Evolutionary conservation across 2,888 invertebrate species (phyloP).

Genomic region (Axea sp.): DNA sequence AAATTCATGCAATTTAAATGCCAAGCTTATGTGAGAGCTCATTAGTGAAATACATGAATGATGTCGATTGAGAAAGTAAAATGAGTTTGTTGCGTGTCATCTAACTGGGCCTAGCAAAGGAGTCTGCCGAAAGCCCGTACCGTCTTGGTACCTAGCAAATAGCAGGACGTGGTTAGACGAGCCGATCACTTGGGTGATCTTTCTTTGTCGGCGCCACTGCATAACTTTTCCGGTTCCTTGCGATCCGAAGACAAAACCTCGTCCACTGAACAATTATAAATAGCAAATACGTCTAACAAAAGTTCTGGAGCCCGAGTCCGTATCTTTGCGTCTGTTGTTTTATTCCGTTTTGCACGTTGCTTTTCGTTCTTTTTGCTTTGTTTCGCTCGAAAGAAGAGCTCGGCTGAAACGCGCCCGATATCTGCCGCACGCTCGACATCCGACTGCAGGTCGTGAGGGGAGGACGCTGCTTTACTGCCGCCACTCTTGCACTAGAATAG

Average conservation of each 20-base stretch:
- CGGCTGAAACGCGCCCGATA: slow-evolving; percentile 64
- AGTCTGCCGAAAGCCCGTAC: slow-evolving; percentile 69
- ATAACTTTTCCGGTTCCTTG: slow-evolving; percentile 65
- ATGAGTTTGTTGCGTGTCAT: too few relatives aligned
- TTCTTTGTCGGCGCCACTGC: slow-evolving; percentile 78
- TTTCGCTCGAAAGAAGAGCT: slow-evolving; percentile 14
- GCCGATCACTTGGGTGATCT: slow-evolving; percentile 77
- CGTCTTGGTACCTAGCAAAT: slow-evolving; percentile 78
- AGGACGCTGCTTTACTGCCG: slow-evolving; percentile 30
- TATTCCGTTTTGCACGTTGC: too few relatives aligned
- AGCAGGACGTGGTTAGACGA: slow-evolving; percentile 76
- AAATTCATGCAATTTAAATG: too few relatives aligned
- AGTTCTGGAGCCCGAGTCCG: slow-evolving; percentile 20
- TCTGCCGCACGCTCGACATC: slow-evolving; percentile 67
- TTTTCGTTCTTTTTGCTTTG: slow-evolving; percentile 3
- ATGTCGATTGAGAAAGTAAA: too few relatives aligned
- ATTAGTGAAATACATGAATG: not conserved
- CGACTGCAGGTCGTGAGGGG: slow-evolving; percentile 48
- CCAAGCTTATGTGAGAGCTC: too few relatives aligned
- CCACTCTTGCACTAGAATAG: slow-evolving; percentile 67
- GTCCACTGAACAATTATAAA: slow-evolving; percentile 15
- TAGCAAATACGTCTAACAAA: slow-evolving; percentile 12
- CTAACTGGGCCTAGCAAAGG: slow-evolving; percentile 53
- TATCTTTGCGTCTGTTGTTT: not conserved
- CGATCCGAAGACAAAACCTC: slow-evolving; percentile 25